Conservation (phyloP, 2,797 vertebrate species). For the Cossypha caffra region DNA sequence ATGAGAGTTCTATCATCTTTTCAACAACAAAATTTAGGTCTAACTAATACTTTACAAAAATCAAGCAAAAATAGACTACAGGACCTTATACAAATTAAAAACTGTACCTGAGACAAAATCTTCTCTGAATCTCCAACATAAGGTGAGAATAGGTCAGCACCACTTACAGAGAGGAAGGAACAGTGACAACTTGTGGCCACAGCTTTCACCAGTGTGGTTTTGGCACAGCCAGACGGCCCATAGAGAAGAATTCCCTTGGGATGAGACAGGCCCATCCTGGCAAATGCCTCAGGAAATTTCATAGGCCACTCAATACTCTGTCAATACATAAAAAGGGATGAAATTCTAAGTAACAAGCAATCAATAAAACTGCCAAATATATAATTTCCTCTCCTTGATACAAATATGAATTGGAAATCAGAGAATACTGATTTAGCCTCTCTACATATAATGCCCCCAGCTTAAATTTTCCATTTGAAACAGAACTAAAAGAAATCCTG, state of each 20-base stretch:
- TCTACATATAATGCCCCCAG: neutral
- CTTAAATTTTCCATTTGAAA: neutral
- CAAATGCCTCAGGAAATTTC: slow-evolving; percentile 87
- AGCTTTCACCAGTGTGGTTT: slow-evolving; percentile 90
- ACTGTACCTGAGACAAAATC: slow-evolving; percentile 87
- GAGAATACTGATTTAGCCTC: neutral
- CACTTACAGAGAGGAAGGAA: slow-evolving; percentile 87
- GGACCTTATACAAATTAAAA: neutral
- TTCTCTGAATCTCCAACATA: slow-evolving; percentile 94
- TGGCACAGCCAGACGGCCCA: slow-evolving; percentile 93
- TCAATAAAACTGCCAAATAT: neutral
- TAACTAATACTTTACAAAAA: neutral
- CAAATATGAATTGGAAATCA: neutral
- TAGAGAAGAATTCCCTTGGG: slow-evolving; percentile 90
- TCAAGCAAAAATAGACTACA: neutral
- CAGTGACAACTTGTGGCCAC: slow-evolving; percentile 85
- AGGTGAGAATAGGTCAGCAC: slow-evolving; percentile 93
- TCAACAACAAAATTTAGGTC: neutral
- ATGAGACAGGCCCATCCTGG: slow-evolving; percentile 85
- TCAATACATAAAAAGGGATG: neutral
- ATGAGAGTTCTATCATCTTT: neutral
- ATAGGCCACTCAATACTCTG: slow-evolving; percentile 95
- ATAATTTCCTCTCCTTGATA: neutral
- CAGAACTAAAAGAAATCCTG: neutral
- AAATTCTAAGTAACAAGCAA: neutral